These are phyloP conservation scores for Sebastes reedi DNA, from an alignment of 2,797 vertebrate genomes.

Conservation along the genomic window DNA sequence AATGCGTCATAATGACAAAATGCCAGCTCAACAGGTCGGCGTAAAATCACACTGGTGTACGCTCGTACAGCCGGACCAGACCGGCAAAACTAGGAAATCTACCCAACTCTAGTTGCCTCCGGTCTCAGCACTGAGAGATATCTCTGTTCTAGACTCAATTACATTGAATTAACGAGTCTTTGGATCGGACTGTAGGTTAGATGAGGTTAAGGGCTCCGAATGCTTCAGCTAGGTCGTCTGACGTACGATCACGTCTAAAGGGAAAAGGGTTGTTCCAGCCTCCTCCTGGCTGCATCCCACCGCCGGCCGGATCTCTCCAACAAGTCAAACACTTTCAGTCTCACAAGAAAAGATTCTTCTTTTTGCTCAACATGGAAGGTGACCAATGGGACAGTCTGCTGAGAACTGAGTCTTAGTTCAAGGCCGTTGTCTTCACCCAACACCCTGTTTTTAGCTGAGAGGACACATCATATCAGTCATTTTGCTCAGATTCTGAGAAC, in stretches of 20 bases:
- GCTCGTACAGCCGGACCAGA: no score
- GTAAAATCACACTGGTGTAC: no score
- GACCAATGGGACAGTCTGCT: conserved; percentile 5
- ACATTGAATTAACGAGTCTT: neutral
- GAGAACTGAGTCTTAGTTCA: neutral
- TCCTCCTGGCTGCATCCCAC: neutral
- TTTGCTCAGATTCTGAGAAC: conserved; percentile 1
- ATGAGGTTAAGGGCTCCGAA: neutral
- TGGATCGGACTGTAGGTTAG: no score
- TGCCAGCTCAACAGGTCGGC: no score
- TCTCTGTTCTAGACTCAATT: neutral
- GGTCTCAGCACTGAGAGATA: neutral
- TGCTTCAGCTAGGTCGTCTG: neutral
- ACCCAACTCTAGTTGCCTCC: no score
- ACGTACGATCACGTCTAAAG: neutral
- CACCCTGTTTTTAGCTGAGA: neutral
- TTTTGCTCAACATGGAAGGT: conserved; percentile 28
- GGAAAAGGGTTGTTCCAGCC: neutral
- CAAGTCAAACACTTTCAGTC: neutral
- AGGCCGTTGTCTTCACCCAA: neutral
- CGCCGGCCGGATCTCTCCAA: neutral
- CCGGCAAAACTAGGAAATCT: no score
- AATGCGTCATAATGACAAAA: no score
- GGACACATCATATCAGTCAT: conserved; percentile 12
- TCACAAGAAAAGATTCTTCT: neutral